Evolutionary conservation across 2,113 vertebrate genomes (phyloP).

Genomic region (Pimephales promelas): DNA sequence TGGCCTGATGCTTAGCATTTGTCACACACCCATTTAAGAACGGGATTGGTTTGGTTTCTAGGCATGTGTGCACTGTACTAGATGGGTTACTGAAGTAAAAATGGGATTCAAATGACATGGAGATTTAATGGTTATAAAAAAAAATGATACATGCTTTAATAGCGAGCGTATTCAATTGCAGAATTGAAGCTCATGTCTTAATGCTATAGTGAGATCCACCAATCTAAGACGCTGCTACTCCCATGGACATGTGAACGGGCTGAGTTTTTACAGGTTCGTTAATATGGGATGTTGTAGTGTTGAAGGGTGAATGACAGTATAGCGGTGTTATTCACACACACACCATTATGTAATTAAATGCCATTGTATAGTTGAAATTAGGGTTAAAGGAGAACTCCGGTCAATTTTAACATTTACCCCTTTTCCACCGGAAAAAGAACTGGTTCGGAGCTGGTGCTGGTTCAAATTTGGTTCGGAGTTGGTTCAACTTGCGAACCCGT

Average conservation of each 20-base stretch:
- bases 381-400: too few species aligned
- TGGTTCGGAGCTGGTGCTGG: too few species aligned
- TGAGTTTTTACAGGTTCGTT: background rate
- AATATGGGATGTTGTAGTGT: background rate
- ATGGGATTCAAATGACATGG: background rate
- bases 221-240: background rate
- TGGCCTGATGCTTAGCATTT: background rate
- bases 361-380: too few species aligned
- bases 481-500: too few species aligned
- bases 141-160: background rate
- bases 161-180: background rate
- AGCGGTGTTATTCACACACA: too few species aligned
- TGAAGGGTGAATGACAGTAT: background rate
- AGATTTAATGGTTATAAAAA: slow-evolving; percentile 12
- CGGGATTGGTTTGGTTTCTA: background rate
- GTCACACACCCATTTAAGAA: background rate
- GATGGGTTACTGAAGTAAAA: background rate
- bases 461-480: too few species aligned
- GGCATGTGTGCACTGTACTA: background rate
- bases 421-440: too few species aligned
- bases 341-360: too few species aligned
- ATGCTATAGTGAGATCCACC: background rate
- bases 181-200: background rate
- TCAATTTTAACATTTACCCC: too few species aligned
- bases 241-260: background rate